phyloP scores from a whole-genome alignment of 2,113 vertebrate genomes.

The Empidonax alnorum region DNA sequence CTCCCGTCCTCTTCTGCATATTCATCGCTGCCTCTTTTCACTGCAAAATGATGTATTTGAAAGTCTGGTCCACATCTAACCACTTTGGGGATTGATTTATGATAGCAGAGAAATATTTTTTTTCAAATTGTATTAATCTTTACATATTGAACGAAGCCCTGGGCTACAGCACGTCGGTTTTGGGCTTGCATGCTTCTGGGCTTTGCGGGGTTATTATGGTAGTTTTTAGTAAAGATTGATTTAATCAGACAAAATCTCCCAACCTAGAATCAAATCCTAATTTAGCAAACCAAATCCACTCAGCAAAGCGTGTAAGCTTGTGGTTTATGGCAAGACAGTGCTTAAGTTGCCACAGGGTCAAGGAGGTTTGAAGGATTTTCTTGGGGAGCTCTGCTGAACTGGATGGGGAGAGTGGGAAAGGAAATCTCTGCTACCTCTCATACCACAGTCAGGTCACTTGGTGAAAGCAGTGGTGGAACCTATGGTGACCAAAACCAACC shows the following conservation, averaged over 20 bases:
- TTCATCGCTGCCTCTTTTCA: conserved; percentile 28
- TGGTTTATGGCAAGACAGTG: background rate
- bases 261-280: background rate
- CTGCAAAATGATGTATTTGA: conserved; percentile 50
- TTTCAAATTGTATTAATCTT: conserved; percentile 47
- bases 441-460: background rate
- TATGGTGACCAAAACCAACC: background rate
- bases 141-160: background rate
- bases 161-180: background rate
- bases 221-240: conserved; percentile 25
- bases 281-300: background rate
- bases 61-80: conserved; percentile 49
- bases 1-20: conserved; percentile 48
- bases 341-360: background rate
- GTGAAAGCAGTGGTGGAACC: background rate
- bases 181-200: background rate
- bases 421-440: background rate
- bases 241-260: conserved; percentile 19
- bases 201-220: background rate
- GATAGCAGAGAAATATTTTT: background rate
- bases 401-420: background rate
- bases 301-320: background rate
- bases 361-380: background rate
- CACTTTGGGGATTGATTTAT: conserved; percentile 56
- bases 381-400: background rate